Percentiles rank a stretch among this genome's conserved stretches.
Evolutionary conservation across 2,113 vertebrate genomes (phyloP).

Genomic region (Xenus cinereus): DNA sequence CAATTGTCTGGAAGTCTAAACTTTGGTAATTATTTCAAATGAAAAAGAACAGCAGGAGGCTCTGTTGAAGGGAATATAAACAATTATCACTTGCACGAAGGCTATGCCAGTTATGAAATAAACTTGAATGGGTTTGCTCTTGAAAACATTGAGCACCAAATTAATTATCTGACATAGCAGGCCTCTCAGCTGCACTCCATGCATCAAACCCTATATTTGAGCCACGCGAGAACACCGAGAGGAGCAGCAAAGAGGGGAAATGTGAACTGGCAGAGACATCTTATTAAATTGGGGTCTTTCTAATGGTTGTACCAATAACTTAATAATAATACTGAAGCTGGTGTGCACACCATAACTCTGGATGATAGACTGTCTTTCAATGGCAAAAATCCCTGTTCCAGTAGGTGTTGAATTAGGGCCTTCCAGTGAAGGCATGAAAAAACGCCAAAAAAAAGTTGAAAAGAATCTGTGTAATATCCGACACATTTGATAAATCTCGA

Average conservation of each 20-base stretch:
- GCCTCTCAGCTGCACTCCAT: neutral
- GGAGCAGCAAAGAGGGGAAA: neutral
- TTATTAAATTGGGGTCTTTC: neutral
- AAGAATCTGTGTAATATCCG: neutral
- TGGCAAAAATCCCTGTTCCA: neutral
- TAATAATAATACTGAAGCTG: neutral
- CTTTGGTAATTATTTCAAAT: slow-evolving; percentile 62
- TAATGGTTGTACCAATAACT: neutral
- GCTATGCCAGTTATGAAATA: slow-evolving; percentile 25
- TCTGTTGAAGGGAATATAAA: slow-evolving; percentile 60
- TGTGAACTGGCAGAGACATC: neutral
- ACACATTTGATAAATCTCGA: neutral
- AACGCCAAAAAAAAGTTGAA: neutral
- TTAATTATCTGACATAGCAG: neutral
- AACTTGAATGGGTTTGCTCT: slow-evolving; percentile 34
- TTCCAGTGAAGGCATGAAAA: neutral
- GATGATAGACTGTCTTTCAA: neutral
- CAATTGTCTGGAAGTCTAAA: slow-evolving; percentile 62
- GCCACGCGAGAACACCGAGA: neutral
- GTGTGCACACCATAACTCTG: neutral
- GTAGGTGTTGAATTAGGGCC: neutral
- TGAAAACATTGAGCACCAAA: neutral
- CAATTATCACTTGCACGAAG: slow-evolving; percentile 63
- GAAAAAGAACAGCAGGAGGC: slow-evolving; percentile 60
- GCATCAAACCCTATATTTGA: neutral